Evolutionary conservation across 1,140 invertebrate species (phyloP), one percentile per base, ranked within the genome.

Genomic region (Lutraria rhynchaena): DNA sequence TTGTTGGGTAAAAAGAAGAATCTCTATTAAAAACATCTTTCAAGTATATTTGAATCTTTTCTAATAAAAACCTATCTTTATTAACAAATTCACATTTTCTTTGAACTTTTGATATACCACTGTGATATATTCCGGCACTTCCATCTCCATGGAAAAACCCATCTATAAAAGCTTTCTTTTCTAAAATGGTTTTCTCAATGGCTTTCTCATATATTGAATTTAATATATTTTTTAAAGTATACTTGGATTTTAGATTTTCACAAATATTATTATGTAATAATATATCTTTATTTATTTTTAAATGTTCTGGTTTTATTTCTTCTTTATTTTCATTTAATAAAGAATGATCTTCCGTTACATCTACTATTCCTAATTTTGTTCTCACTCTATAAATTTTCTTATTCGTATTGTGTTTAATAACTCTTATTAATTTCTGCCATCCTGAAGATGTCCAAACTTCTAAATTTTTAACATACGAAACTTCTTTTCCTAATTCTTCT

Each of bases 101-200:
- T 49, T 49, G 11, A 49, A 11, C 11, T 19, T 19, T 19, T 49
- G 44, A 49, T n/a, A n/a, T n/a, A 11, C 19, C 19, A 49, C 11
- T 11, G 19, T 49, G 19, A 49, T 49, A 49, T 49, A 49, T 49
- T 49, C 44, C 44, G 11, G 44, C 44, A 49, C 44, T 49, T 49
- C 44, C 44, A 49, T 49, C 44, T 49, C 44, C 44, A 49, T 49
- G 44, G 19, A 49, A 49, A 19, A 11, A 49, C 19, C 44, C 44
- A 49, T 49, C 44, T 49, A 49, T 49, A 49, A 49, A 49, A 49
- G 44, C 44, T 49, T 49, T 49, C 44, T 49, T 49, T 49, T 49
- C 44, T 49, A 49, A 49, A 49, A 49, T 49, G 19, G 44, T 49
- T 49, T 49, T 49, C 44, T 11, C 44, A 49, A 11, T 49, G 44